Base-by-base conservation (phyloP, 2,113 vertebrate genomes). In the Crotalus tigris region DNA sequence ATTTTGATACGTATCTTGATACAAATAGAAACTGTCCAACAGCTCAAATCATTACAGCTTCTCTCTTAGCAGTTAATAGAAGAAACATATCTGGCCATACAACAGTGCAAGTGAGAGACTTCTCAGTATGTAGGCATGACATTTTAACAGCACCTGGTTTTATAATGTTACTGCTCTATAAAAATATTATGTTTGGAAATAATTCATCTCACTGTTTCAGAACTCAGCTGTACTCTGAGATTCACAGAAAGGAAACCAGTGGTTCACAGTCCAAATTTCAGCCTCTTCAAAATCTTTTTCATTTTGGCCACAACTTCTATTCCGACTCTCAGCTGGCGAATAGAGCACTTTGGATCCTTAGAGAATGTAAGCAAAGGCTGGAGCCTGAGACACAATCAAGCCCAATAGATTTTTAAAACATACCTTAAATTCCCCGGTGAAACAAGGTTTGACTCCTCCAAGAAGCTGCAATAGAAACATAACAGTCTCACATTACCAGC, bases 401-500 rank as follows among this genome's bases (percentile, higher is more conserved):
- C 3, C 39, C 17, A 89, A 58, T 0, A 5, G 1, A 17, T 10
- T 24, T 19, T 29, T 19, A 51, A 85, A 39, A 55, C 95, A 95
- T 94, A 97, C 97, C 96, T 96, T 92, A 94, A 94, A 90, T 97
- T 97, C 90, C 94, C 94, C 44, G 53, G 57, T 39, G 93, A 64
- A 55, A 92, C 93, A 39, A 96, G 75, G 4, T 95, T 85, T 3
- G 94, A 88, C 26, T 85, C 92, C 55, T 94, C 92, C 57, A 93
- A n/a, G 85, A 49, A 96, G 94, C 98, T 98, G 97, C 93, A 98
- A 97, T 53, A 91, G 94, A 97, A 97, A 95, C 64, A 4, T 53
- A 96, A 11, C 57, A 94, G 88, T 92, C 87, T 13, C 92, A 81
- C 57, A 94, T 97, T 75, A 96, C 93, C 94, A 90, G 92, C 81